phyloP scores from a whole-genome alignment of 2,888 invertebrate genomes.

The Gryllus longicercus region DNA sequence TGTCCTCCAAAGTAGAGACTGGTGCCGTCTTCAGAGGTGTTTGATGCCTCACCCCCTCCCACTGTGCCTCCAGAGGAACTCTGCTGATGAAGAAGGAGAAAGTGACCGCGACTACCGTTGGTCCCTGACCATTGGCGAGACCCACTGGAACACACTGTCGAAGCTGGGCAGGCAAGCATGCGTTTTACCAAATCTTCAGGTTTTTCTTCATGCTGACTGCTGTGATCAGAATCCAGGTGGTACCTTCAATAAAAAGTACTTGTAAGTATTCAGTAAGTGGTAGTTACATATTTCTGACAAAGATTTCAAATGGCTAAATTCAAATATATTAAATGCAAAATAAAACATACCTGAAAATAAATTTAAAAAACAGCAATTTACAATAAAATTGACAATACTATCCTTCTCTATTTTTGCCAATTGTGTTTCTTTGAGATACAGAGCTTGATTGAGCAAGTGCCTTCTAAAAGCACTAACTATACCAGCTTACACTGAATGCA shows the following conservation, averaged over 20 bases:
- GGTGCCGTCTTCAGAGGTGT: slow-evolving; percentile 37
- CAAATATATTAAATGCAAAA: too few species aligned
- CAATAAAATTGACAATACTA: too few species aligned
- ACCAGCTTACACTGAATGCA: too few species aligned
- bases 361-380: too few species aligned
- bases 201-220: slow-evolving; percentile 53
- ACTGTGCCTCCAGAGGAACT: slow-evolving; percentile 29
- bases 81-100: slow-evolving; percentile 32
- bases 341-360: too few species aligned
- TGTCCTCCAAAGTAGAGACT: slow-evolving; percentile 46
- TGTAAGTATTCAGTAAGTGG: neutral
- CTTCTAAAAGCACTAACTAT: too few species aligned
- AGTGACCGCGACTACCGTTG: slow-evolving; percentile 29
- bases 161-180: slow-evolving; percentile 45
- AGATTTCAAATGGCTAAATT: too few species aligned
- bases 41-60: slow-evolving; percentile 30
- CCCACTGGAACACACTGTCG: neutral
- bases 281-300: too few species aligned
- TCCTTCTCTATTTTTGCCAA: too few species aligned
- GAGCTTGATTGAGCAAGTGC: too few species aligned
- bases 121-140: slow-evolving; percentile 23
- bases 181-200: slow-evolving; percentile 51
- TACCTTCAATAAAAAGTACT: slow-evolving; percentile 40
- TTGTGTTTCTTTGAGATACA: too few species aligned
- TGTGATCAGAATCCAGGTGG: slow-evolving; percentile 54